These are phyloP conservation scores for Zootermopsis nevadensis DNA, from an alignment of 2,888 invertebrate species.

Conservation along the genomic window DNA sequence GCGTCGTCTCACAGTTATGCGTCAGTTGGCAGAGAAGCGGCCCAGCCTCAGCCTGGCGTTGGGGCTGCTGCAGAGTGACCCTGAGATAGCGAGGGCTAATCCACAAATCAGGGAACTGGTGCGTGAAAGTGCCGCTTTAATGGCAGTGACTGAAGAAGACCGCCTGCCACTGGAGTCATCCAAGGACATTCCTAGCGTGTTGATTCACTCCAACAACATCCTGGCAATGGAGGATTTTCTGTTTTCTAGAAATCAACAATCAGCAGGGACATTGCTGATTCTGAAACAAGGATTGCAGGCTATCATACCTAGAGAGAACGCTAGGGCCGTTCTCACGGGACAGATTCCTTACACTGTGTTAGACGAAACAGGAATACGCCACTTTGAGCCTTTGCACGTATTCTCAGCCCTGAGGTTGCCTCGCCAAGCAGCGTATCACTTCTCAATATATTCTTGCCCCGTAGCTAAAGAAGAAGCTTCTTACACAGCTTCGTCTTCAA, in stretches of 20 bases:
- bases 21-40: conserved; percentile 75
- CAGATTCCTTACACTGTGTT: conserved; percentile 80
- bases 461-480: conserved; percentile 58
- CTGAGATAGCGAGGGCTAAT: conserved; percentile 75
- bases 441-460: conserved; percentile 73
- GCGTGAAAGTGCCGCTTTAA: conserved; percentile 77
- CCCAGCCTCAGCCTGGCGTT: conserved; percentile 73
- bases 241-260: conserved; percentile 59
- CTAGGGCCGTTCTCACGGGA: conserved; percentile 78
- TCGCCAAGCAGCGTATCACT: conserved; percentile 70
- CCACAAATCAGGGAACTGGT: conserved; percentile 77
- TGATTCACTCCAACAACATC: conserved; percentile 76
- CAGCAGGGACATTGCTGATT: conserved; percentile 74
- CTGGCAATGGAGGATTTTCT: conserved; percentile 83
- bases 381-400: conserved; percentile 81
- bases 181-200: conserved; percentile 75
- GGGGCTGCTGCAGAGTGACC: conserved; percentile 72
- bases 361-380: conserved; percentile 80
- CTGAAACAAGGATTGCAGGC: conserved; percentile 80
- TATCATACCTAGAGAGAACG: conserved; percentile 81
- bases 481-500: conserved; percentile 60
- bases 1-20: conserved; percentile 77
- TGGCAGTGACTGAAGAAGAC: conserved; percentile 74
- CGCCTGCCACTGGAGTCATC: conserved; percentile 69
- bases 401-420: conserved; percentile 77